Evolutionary conservation across 2,888 invertebrate genomes (phyloP).

Genomic region (Eupithecia tripunctaria): DNA sequence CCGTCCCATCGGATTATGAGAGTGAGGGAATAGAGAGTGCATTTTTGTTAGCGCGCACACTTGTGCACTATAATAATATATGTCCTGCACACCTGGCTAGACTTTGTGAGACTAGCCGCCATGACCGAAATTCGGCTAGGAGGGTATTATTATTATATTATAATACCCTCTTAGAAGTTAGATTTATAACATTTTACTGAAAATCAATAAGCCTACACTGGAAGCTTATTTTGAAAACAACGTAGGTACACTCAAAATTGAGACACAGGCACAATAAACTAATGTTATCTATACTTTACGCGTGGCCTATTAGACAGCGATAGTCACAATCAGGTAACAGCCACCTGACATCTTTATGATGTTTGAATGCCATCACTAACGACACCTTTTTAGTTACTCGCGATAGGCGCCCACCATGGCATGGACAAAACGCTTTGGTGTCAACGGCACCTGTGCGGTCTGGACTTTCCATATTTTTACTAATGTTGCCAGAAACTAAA

Average conservation of each 20-base stretch:
- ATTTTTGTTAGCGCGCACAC: no score
- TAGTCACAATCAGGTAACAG: slow-evolving; percentile 81
- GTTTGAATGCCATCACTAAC: slow-evolving; percentile 84
- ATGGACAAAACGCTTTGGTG: slow-evolving; percentile 71
- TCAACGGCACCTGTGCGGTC: slow-evolving; percentile 59
- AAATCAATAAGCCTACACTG: background rate
- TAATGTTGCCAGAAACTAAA: no score
- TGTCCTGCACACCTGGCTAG: no score
- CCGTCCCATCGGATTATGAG: no score
- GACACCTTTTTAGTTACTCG: slow-evolving; percentile 84
- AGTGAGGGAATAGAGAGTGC: no score
- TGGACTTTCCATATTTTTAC: slow-evolving; percentile 23
- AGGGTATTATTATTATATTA: no score
- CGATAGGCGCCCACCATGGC: slow-evolving; percentile 72
- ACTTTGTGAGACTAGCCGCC: no score
- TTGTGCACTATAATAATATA: no score
- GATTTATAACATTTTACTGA: background rate
- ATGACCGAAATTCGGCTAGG: no score
- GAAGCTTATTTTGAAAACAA: background rate
- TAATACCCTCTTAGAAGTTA: no score
- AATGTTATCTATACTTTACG: slow-evolving; percentile 63
- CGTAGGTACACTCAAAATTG: slow-evolving; percentile 18
- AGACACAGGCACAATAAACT: slow-evolving; percentile 37
- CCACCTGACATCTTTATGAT: slow-evolving; percentile 83
- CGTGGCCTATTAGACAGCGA: slow-evolving; percentile 61